Conservation (phyloP, 2,113 vertebrate species). For the Entelurus aequoreus region DNA sequence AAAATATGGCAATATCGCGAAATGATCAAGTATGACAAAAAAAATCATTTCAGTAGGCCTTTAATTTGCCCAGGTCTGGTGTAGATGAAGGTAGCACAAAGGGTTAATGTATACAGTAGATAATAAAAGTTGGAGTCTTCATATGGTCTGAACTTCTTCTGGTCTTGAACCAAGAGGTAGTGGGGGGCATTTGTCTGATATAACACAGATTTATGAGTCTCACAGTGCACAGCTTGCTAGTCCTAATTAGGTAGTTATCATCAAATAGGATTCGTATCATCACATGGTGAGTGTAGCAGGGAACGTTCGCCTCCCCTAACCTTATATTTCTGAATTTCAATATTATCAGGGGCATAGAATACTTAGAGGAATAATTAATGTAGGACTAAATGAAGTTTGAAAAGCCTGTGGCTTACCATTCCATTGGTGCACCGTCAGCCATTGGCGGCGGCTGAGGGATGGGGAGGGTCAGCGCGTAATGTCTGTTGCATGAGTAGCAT, state of each 20-base stretch:
- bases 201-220: constrained; percentile 63
- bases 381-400: constrained; percentile 67
- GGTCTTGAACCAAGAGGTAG: constrained; percentile 36
- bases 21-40: no score
- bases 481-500: constrained; percentile 61
- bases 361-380: constrained; percentile 74
- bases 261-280: constrained; percentile 66
- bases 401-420: constrained; percentile 64
- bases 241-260: constrained; percentile 63
- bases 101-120: no score
- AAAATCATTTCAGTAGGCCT: no score
- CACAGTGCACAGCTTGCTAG: constrained; percentile 48
- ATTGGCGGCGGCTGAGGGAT: constrained; percentile 56
- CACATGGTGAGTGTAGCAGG: constrained; percentile 56
- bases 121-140: constrained; percentile 56
- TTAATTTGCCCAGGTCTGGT: no score
- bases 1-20: no score
- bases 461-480: constrained; percentile 69
- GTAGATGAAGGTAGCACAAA: no score
- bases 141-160: constrained; percentile 50
- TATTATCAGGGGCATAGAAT: constrained; percentile 57
- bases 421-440: constrained; percentile 62
- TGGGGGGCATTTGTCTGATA: constrained; percentile 50
- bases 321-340: constrained; percentile 63
- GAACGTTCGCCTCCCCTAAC: constrained; percentile 48